These are phyloP conservation scores for Parus major DNA, from an alignment of 2,113 vertebrate species.

Conservation along the genomic window DNA sequence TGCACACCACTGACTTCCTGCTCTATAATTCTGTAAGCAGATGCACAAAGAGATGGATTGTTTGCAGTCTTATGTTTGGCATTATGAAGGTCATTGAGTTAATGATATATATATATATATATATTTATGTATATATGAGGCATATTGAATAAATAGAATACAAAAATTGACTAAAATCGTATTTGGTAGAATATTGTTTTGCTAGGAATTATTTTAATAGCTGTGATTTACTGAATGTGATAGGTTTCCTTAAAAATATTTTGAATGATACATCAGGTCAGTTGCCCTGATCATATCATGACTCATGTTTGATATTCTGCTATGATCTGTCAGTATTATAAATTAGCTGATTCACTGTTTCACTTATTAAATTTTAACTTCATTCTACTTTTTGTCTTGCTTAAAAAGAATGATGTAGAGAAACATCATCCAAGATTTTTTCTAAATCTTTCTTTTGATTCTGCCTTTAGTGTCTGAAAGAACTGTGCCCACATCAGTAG, in stretches of 20 bases:
- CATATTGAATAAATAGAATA: not conserved
- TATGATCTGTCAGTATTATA: not conserved
- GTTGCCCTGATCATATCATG: constrained; percentile 2
- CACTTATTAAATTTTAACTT: not conserved
- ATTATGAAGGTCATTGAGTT: not conserved
- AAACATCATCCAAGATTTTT: not conserved
- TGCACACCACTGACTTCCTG: not conserved
- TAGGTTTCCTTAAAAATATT: constrained; percentile 31
- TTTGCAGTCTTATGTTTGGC: not conserved
- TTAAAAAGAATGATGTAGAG: not conserved
- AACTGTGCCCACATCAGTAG: not conserved
- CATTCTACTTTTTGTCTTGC: not conserved
- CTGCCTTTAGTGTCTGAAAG: not conserved
- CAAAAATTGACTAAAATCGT: not conserved
- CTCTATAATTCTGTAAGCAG: not conserved
- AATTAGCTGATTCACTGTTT: not conserved
- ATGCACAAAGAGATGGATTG: not conserved
- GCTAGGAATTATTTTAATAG: not conserved
- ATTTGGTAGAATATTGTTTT: not conserved
- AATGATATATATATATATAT: not conserved
- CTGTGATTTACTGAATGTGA: not conserved
- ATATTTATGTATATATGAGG: not conserved
- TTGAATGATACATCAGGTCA: constrained; percentile 17
- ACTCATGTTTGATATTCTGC: constrained; percentile 3
- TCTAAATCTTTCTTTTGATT: not conserved